Percentiles rank a stretch among this genome's conserved stretches.
Evolutionary conservation across 2,888 invertebrate genomes (phyloP).

Genomic region (Drosophila atripex): DNA sequence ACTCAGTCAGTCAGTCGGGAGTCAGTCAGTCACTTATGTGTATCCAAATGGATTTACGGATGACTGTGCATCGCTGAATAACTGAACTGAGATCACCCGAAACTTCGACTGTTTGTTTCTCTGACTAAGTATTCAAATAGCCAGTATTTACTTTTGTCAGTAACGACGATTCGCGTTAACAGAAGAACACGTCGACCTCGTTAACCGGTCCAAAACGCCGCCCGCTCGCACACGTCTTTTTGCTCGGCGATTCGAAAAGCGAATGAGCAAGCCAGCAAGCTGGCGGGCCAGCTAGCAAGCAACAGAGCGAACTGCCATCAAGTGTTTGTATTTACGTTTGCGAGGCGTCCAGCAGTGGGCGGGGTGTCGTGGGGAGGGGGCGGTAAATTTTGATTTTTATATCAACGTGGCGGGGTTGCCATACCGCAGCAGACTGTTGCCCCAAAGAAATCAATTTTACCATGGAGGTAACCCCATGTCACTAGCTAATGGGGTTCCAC

Average conservation of each 20-base stretch:
- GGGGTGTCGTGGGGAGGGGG: background rate
- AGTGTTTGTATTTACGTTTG: conserved; percentile 20
- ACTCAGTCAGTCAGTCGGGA: background rate
- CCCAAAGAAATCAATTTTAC: conserved; percentile 41
- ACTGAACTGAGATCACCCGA: conserved; percentile 33
- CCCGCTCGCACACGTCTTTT: conserved; percentile 23
- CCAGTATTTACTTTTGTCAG: conserved; percentile 35
- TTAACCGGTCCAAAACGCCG: conserved; percentile 35
- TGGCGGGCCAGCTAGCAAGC: background rate
- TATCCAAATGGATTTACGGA: conserved; percentile 15
- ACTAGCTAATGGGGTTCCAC: conserved; percentile 3
- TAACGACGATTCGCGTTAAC: conserved; percentile 38
- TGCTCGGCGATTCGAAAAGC: conserved; percentile 54
- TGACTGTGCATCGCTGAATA: conserved; percentile 24
- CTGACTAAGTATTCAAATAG: conserved; percentile 20
- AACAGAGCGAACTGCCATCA: conserved; percentile 34
- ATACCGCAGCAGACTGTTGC: background rate
- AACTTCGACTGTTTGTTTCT: background rate
- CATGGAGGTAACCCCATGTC: background rate
- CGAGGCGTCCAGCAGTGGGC: background rate
- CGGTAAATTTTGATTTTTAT: conserved; percentile 28
- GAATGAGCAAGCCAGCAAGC: conserved; percentile 45
- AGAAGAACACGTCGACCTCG: conserved; percentile 35
- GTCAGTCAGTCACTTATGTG: conserved; percentile 1
- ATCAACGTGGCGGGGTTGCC: conserved; percentile 17